Evolutionary conservation across 2,797 vertebrate genomes (phyloP), one percentile per base, ranked within the genome.

Genomic region (Pseudochirops corinnae): DNA sequence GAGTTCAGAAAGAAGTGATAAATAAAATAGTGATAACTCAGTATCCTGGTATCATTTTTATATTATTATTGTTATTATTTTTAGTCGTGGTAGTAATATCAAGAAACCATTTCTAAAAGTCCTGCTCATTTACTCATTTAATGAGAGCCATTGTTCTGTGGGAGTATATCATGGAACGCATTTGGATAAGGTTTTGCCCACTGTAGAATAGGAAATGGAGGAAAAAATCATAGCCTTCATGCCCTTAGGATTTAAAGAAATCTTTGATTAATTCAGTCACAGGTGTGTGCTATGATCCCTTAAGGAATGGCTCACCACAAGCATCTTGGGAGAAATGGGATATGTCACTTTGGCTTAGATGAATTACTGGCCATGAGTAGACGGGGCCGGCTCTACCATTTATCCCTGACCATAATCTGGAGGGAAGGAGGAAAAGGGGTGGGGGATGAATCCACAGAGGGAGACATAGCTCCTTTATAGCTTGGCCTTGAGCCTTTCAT

Each of bases 331-430:
- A 93, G 87, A 56, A n/a, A 24, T 13, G 53, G 7, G 56, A 21
- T 39, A 21, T 33, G 95, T 31, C 62, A 67, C 28, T 14, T 55
- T 95, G 55, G 56, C 16, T 56, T 60, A 58, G 10, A 67, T 90
- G 60, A 29, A 90, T 55, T 67, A 95, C 29, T 90, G 56, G 21
- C 39, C 56, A 90, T 46, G 29, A 18, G 33, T n/a, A 52, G n/a
- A 46, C 7, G 62, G 53, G 53, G 46, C 5, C 3, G n/a, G 55
- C 29, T 82, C n/a, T 46, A 21, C 56, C 56, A 55, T 92, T 92
- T 95, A 39, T 93, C 26, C n/a, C 53, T 55, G 12, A 92, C 56
- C n/a, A 46, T 93, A 95, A 57, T n/a, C 31, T 57, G 82, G 28
- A 55, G 28, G 56, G 28, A 12, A 46, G 46, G 46, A 46, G 46